These are phyloP conservation scores for Lutjanus campechanus DNA, from an alignment of 2,797 vertebrate species.

Conservation along the genomic window DNA sequence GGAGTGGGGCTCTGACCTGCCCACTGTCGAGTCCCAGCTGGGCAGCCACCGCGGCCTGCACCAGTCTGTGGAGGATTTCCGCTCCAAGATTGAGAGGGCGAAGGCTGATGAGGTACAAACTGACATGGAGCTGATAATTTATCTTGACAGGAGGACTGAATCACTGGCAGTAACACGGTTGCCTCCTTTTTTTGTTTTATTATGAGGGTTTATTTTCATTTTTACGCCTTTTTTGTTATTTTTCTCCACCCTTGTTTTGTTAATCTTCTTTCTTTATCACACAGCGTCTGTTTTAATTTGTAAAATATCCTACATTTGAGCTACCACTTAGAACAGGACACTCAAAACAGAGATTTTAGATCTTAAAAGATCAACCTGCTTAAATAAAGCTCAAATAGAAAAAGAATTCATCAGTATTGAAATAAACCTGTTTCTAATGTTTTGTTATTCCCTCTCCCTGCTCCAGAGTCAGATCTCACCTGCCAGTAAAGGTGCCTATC, in stretches of 20 bases:
- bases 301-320: not conserved
- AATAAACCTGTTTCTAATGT: not conserved
- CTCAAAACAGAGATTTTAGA: too few species aligned
- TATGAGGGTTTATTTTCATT: not conserved
- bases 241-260: not conserved
- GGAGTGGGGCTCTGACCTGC: slow-evolving; percentile 93
- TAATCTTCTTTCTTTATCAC: not conserved
- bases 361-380: too few species aligned
- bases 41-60: slow-evolving; percentile 94
- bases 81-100: slow-evolving; percentile 92
- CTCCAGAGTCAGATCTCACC: slow-evolving; percentile 90
- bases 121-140: not conserved
- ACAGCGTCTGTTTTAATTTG: not conserved
- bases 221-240: too few species aligned
- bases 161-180: not conserved
- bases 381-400: not conserved
- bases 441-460: slow-evolving; percentile 10
- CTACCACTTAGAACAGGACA: too few species aligned
- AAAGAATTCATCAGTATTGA: not conserved
- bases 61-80: slow-evolving; percentile 93
- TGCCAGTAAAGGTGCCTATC: slow-evolving; percentile 86
- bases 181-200: too few species aligned
- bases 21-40: slow-evolving; percentile 92
- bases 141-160: not conserved
- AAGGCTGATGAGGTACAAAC: slow-evolving; percentile 89